Evolutionary conservation across 2,797 vertebrate species (phyloP).

Genomic region (Anniella stebbinsi): DNA sequence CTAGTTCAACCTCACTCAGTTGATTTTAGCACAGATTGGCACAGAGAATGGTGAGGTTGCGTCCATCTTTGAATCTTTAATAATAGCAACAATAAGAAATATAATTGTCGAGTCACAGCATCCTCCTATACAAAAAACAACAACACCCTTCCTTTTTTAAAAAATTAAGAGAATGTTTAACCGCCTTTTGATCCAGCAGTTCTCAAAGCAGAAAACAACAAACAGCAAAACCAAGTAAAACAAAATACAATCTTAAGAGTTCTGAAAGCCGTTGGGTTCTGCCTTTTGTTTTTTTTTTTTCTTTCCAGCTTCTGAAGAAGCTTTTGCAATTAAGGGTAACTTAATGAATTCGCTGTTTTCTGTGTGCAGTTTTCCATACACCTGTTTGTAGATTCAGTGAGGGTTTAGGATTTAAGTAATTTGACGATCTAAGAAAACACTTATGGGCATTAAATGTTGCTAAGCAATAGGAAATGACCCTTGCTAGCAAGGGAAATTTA

Average conservation of each 20-base stretch:
- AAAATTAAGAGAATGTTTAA: neutral
- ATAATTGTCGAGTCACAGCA: neutral
- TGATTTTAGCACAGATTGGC: neutral
- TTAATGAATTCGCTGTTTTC: neutral
- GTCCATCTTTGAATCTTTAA: neutral
- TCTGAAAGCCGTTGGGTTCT: neutral
- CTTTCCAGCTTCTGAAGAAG: neutral
- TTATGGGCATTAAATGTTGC: neutral
- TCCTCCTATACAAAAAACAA: neutral
- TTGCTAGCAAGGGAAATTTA: neutral
- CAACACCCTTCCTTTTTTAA: neutral
- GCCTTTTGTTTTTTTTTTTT: neutral
- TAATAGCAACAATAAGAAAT: neutral
- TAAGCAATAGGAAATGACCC: neutral
- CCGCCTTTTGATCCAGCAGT: neutral
- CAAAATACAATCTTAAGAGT: neutral
- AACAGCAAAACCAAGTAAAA: neutral
- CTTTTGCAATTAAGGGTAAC: neutral
- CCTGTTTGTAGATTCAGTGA: neutral
- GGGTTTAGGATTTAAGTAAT: constrained; percentile 10
- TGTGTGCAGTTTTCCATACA: neutral
- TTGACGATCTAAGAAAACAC: neutral
- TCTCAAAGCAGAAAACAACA: neutral
- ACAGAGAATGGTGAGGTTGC: neutral
- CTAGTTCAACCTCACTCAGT: neutral